Evolutionary conservation across 1,140 invertebrate species (phyloP), one percentile per base, ranked within the genome.

Genomic region (Octopus bimaculoides): DNA sequence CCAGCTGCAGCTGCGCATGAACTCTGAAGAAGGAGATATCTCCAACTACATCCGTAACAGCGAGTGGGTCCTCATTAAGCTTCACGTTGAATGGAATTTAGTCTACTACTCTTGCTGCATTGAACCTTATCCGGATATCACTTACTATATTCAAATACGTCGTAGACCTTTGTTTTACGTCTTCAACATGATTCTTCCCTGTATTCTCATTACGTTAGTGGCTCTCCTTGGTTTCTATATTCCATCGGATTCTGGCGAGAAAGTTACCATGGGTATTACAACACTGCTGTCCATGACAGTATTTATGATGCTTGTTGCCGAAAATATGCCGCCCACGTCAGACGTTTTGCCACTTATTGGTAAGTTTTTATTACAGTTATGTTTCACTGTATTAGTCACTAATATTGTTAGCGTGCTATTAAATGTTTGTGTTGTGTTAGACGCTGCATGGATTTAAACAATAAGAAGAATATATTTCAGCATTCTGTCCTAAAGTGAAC

Each of bases 161-260:
- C 89, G 96, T 79, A 90, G 95, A 82, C 95, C 96, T 0, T 93
- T 97, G 92, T 97, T 96, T 88, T 97, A 97, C 89, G 95, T 97
- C 7, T 96, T 97, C 91, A 97, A 97, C 87, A 92, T 97, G 87
- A 83, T 89, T 17, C 78, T 89, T 41, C 96, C 96, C 0, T 97
- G 96, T 89, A 93, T 96, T 78, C 92, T 97, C 17, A 97, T 97
- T 85, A 96, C 96, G 86, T 93, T 90, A 90, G 85, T 93, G 94
- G 96, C 95, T 53, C 91, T 97, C 71, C 90, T 97, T 71, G 87
- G 87, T 1, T 97, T 97, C 90, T 97, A 96, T 91, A 95, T 97
- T 83, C 96, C 96, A 55, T 95, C 95, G 10, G 95, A 96, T 87
- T 96, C 95, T 5, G 88, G 89, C 5, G 89, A 90, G 82, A 90